These are phyloP conservation scores for Greenwoodochromis staneri DNA, from an alignment of 2,113 vertebrate genomes.

Conservation along the genomic window DNA sequence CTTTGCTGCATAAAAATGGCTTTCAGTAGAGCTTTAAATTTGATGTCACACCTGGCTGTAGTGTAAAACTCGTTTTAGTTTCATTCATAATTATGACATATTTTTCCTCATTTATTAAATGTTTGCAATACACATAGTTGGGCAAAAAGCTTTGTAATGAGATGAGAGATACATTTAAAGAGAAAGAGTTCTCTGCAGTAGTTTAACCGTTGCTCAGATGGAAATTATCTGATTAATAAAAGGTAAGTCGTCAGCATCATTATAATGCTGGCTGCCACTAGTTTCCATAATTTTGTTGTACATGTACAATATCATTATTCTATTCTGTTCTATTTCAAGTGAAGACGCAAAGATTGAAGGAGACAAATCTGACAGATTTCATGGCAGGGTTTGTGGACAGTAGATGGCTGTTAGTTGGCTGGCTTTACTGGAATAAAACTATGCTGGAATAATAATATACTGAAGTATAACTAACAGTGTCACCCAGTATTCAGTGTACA, in stretches of 20 bases:
- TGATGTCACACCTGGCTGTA: background rate
- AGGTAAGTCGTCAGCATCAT: background rate
- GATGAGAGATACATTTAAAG: background rate
- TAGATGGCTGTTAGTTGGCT: background rate
- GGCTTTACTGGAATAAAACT: background rate
- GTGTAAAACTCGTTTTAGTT: background rate
- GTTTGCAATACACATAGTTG: background rate
- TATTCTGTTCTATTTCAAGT: background rate
- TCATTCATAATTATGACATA: background rate
- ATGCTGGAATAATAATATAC: background rate
- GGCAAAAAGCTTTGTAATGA: background rate
- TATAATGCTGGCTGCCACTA: background rate
- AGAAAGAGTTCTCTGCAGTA: background rate
- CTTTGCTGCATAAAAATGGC: background rate
- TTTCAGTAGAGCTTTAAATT: background rate
- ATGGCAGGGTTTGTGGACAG: background rate
- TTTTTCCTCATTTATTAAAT: background rate
- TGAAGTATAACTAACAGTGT: background rate
- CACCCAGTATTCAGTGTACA: background rate
- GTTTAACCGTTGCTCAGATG: background rate
- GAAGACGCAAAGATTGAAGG: background rate
- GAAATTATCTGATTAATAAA: background rate
- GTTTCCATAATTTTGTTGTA: background rate
- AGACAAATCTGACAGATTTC: background rate
- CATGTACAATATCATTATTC: background rate